Percentiles rank a stretch among this genome's conserved stretches.
These are phyloP conservation scores for Nothocercus julius DNA, from an alignment of 2,113 vertebrate species.

Conservation along the genomic window DNA sequence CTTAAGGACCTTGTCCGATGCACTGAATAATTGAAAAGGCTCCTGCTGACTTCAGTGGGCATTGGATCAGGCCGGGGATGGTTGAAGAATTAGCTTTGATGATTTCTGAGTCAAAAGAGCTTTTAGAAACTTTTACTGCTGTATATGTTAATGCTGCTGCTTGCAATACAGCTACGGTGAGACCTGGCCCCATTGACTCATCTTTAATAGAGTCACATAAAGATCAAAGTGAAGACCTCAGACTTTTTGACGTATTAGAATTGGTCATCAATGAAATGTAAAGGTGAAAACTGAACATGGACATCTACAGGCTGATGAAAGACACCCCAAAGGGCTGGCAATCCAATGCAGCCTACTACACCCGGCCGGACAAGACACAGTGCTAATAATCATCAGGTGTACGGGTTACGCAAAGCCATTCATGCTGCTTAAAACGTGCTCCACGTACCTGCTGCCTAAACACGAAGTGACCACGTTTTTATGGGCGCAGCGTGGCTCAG, in stretches of 20 bases:
- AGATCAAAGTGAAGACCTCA: neutral
- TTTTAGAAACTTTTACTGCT: neutral
- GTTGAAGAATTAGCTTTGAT: neutral
- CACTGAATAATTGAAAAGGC: neutral
- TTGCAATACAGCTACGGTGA: neutral
- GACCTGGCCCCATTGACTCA: neutral
- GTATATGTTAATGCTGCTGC: neutral
- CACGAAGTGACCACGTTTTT: neutral
- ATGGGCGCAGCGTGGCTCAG: neutral
- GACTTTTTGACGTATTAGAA: neutral
- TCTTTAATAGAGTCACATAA: neutral
- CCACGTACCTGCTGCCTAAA: neutral
- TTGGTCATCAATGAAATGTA: neutral
- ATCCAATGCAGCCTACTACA: neutral
- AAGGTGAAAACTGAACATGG: neutral
- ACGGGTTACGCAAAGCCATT: neutral
- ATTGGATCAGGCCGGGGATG: neutral
- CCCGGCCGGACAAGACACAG: neutral
- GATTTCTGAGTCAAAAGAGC: neutral
- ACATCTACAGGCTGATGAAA: neutral
- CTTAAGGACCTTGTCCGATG: neutral
- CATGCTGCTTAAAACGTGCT: neutral
- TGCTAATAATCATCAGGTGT: neutral
- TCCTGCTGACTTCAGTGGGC: neutral
- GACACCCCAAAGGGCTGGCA: neutral